Evolutionary conservation across 2,797 vertebrate genomes (phyloP).

Genomic region (Sciurus vulgaris): DNA sequence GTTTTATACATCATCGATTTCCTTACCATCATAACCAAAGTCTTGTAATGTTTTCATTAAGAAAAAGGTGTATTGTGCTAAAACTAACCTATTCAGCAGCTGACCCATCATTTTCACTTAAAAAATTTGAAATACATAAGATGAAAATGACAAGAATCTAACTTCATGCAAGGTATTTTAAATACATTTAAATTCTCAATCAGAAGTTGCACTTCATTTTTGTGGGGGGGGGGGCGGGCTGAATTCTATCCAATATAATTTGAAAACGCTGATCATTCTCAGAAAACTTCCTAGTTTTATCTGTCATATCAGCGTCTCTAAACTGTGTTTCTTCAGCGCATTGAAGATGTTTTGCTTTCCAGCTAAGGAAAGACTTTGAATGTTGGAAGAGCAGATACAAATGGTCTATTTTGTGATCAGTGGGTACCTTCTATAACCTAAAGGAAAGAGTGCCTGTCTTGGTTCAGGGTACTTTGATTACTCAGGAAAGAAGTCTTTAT

Average conservation of each 20-base stretch:
- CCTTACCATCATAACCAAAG: background rate
- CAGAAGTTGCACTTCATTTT: background rate
- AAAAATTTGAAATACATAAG: background rate
- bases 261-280: background rate
- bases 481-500: background rate
- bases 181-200: background rate
- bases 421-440: background rate
- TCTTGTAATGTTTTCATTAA: background rate
- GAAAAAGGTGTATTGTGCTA: background rate
- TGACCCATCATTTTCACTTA: background rate
- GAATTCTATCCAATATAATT: background rate
- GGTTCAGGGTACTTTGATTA: background rate
- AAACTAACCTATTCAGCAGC: background rate
- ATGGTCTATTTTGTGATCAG: background rate
- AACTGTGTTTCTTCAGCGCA: background rate
- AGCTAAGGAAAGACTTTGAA: background rate
- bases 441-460: background rate
- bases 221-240: fast-evolving
- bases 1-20: background rate
- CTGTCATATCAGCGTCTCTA: background rate
- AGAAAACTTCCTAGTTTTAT: background rate
- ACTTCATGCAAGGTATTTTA: background rate
- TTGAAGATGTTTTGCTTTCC: background rate
- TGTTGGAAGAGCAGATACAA: background rate
- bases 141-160: background rate